Base-by-base conservation (phyloP, 2,797 vertebrate species). In the Leptoclinus maculatus region DNA sequence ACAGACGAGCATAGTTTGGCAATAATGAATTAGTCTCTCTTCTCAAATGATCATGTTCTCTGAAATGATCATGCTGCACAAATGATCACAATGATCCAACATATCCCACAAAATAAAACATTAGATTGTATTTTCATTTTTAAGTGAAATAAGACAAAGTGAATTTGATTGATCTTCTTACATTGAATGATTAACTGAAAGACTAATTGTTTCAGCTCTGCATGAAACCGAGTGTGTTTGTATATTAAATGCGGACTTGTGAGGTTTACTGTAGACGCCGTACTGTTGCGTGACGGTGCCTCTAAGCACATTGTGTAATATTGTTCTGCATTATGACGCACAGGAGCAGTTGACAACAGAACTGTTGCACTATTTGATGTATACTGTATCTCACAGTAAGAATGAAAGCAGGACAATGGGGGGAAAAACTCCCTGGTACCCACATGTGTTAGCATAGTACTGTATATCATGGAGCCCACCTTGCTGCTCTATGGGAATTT, bases 401-500 rank as follows among this genome's bases (percentile, higher is more conserved):
- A 23, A 16, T 68, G 13, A 66, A 76, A 76, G 74, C 7, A n/a
- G 47, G 51, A 69, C 47, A 63, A 39, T 41, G 47, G n/a, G n/a
- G n/a, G n/a, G n/a, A 27, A 65, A 25, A 12, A 17, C 56, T 69
- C 25, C 66, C 54, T 71, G 47, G n/a, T 66, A 66, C 72, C 47
- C 23, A 45, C 56, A 43, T 8, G 8, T 65, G 71, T 72, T 57
- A 47, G 29, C 47, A 12, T 71, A 71, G 74, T 25, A 19, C 38
- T 45, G 62, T 65, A 23, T 54, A 56, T 70, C 8, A 41, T 8
- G 1, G 4, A 63, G 58, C 49, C 38, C 23, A 41, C 71, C 27
- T 65, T 27, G 25, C 38, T 58, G n/a, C 34, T 79, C 63, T 70
- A 17, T 77, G 65, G 38, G 68, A 80, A 68, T 77, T 75, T 73